Percentiles rank a stretch among this genome's conserved stretches.
Evolutionary conservation across 2,888 invertebrate species (phyloP).

Genomic region (Nipponacmea schrenckii): DNA sequence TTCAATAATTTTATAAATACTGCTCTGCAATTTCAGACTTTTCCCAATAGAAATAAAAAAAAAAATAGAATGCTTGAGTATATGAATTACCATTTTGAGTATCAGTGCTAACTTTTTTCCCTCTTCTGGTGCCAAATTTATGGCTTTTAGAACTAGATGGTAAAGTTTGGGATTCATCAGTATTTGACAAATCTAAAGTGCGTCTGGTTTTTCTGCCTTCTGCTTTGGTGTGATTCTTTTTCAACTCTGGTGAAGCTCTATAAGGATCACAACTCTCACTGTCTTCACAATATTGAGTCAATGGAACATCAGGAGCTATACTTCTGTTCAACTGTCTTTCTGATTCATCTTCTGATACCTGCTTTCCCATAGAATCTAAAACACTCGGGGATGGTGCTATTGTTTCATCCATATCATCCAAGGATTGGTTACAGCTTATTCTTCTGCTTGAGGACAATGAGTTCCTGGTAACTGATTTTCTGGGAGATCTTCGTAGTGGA

Average conservation of each 20-base stretch:
- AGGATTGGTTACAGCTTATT: not conserved
- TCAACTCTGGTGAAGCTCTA: not conserved
- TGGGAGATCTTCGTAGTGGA: not conserved
- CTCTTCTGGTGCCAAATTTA: conserved; percentile 36
- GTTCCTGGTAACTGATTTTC: not conserved
- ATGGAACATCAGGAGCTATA: conserved; percentile 41
- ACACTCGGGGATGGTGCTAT: conserved; percentile 22
- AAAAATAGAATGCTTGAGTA: no score
- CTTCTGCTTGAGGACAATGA: not conserved
- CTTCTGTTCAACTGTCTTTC: conserved; percentile 36
- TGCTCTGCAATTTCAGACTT: no score
- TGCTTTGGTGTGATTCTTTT: not conserved
- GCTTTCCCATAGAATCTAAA: not conserved
- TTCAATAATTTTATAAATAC: no score
- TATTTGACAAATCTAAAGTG: conserved; percentile 20
- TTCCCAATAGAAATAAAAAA: no score
- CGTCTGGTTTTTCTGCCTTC: not conserved
- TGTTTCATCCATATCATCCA: conserved; percentile 29
- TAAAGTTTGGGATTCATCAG: conserved; percentile 38
- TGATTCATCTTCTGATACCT: not conserved
- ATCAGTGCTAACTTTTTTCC: not conserved
- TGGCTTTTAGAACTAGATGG: conserved; percentile 39
- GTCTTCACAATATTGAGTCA: conserved; percentile 36
- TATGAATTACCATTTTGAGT: not conserved
- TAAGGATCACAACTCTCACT: conserved; percentile 1